phyloP scores from a whole-genome alignment of 2,888 invertebrate genomes.

The Sipha maydis region DNA sequence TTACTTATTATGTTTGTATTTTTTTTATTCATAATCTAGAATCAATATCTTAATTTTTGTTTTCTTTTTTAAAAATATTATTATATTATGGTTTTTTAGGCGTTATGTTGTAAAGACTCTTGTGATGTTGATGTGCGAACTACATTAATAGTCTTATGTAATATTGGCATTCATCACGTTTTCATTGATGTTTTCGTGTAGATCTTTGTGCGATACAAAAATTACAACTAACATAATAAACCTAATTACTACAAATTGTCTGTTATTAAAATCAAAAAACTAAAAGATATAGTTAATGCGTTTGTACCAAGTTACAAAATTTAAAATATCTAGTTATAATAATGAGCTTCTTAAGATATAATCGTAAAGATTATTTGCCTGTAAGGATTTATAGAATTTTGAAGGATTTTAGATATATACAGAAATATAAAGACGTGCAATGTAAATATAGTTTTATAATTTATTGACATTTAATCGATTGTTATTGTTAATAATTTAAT shows the following conservation, averaged over 20 bases:
- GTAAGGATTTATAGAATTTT: neutral
- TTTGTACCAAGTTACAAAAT: neutral
- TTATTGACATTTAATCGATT: neutral
- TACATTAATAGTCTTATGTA: conserved; percentile 14
- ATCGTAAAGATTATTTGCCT: conserved; percentile 28
- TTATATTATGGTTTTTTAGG: neutral
- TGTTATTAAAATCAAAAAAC: neutral
- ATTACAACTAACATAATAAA: conserved; percentile 4
- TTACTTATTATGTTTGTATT: neutral
- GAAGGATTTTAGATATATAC: neutral
- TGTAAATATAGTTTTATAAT: neutral
- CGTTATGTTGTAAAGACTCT: conserved; percentile 24
- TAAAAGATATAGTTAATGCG: neutral
- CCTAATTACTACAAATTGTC: neutral
- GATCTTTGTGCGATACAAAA: conserved; percentile 21
- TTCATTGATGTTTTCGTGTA: conserved; percentile 29
- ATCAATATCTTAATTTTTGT: neutral
- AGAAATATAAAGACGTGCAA: neutral
- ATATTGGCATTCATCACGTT: conserved; percentile 53
- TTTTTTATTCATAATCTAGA: neutral
- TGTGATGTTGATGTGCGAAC: conserved; percentile 38
- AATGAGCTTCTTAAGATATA: conserved; percentile 16
- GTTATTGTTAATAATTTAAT: neutral
- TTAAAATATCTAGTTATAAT: conserved; percentile 1
- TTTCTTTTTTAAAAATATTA: neutral